These are phyloP conservation scores for Oscheius sp. DNA, from an alignment of 2,888 invertebrate genomes.

Conservation along the genomic window DNA sequence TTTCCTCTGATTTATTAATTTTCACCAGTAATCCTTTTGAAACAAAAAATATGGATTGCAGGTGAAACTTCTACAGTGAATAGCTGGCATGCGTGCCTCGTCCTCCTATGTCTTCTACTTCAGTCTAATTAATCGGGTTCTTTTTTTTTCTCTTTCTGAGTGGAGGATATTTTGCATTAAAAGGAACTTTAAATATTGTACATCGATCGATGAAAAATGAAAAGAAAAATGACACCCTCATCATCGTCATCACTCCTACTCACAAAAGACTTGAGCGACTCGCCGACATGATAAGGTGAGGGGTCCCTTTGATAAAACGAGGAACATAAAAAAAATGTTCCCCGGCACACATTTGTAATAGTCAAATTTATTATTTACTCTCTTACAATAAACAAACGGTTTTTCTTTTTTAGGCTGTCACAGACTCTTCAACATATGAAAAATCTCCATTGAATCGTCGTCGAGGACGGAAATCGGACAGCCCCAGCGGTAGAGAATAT, in stretches of 20 bases:
- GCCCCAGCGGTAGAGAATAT: constrained; percentile 54
- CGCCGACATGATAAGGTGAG: constrained; percentile 64
- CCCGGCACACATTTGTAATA: neutral
- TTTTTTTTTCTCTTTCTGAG: neutral
- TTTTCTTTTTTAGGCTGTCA: constrained; percentile 55
- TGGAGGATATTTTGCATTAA: neutral
- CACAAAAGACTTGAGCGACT: constrained; percentile 57
- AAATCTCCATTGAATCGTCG: constrained; percentile 61
- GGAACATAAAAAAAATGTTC: no score
- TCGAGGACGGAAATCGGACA: constrained; percentile 56
- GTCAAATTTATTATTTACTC: no score
- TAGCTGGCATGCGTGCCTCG: constrained; percentile 23
- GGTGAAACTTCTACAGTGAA: neutral
- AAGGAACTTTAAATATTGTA: no score
- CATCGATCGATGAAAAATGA: no score
- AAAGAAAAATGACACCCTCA: constrained; percentile 9
- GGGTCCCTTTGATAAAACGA: no score
- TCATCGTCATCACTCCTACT: constrained; percentile 58
- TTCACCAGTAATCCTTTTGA: neutral
- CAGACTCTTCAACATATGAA: constrained; percentile 57
- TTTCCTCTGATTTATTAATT: neutral
- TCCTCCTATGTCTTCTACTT: neutral
- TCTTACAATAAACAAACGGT: no score
- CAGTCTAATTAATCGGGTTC: constrained; percentile 3
- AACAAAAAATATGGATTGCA: neutral